A percentile compares a stretch with the other conserved stretches of the same genome.
Evolutionary conservation across 2,113 vertebrate genomes (phyloP).

Genomic region (Procapra przewalskii): DNA sequence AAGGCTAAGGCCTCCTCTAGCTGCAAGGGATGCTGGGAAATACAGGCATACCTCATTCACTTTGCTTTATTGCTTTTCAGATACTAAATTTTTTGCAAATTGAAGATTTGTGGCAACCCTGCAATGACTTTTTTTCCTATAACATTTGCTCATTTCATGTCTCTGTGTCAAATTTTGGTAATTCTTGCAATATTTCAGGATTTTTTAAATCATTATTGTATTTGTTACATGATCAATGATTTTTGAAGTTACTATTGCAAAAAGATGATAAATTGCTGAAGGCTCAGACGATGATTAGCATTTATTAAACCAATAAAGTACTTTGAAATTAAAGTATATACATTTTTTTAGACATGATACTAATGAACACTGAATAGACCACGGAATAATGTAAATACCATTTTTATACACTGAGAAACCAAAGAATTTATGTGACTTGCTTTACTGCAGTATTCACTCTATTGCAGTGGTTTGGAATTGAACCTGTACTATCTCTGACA

Average conservation of each 20-base stretch:
- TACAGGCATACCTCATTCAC: not conserved
- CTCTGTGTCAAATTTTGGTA: not conserved
- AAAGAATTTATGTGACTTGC: not conserved
- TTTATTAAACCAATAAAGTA: not conserved
- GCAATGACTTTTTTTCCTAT: not conserved
- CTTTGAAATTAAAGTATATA: not conserved
- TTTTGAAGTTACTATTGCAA: not conserved
- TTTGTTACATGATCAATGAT: not conserved
- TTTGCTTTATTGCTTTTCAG: not conserved
- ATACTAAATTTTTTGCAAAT: not conserved
- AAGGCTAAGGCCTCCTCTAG: not conserved
- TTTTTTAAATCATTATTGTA: not conserved
- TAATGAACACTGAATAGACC: not conserved
- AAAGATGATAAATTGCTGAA: not conserved
- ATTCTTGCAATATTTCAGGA: not conserved
- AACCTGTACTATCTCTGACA: not conserved
- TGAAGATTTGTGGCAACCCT: not conserved
- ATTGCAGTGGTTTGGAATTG: not conserved
- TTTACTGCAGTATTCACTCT: not conserved
- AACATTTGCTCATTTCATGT: not conserved
- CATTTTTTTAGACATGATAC: not conserved
- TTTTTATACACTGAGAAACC: not conserved
- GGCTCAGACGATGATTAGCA: not conserved
- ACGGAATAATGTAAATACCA: not conserved
- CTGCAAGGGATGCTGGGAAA: not conserved